Base-by-base conservation (phyloP, 2,888 invertebrate species). In the Drosophila acutilabella region DNA sequence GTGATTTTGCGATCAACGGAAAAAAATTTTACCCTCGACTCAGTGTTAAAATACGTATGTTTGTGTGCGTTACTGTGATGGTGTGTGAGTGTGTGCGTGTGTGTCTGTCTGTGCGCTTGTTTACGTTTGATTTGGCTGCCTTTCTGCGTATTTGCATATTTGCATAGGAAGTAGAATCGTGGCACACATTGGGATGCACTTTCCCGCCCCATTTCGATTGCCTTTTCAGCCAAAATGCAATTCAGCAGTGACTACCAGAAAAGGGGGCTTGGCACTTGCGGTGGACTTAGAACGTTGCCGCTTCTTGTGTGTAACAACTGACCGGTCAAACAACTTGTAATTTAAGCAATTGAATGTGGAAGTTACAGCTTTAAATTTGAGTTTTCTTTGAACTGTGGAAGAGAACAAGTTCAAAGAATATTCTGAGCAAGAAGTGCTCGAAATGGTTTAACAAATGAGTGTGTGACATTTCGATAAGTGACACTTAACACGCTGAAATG, bases 401-500 rank as follows among this genome's bases (percentile, higher is more conserved):
- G 48, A 60, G 18, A 14, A 48, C 60, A 59, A 33, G 50, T 54
- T 64, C 57, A 59, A 72, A 57, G 42, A 44, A 47, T 42, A 38
- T 47, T 23, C 16, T 36, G 47, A 47, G 23, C 13, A 26, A 30
- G 40, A 41, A 16, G 8, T 54, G 40, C 65, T 69, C 33, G 62
- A 80, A 69, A 33, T 53, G 40, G 59, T 52, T 51, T 78, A 68
- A 66, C 84, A 71, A 75, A 74, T 81, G 74, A 66, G 67, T 79
- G 74, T 76, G 71, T 84, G 74, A 79, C 79, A 81, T 79, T 81
- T 80, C 71, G 79, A 79, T 87, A 77, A 76, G 79, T 79, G 69
- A 14, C 61, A 52, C 74, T 81, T 74, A 81, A 71, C 74, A 56
- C 41, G 36, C 65, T 60, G 52, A 67, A 60, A 50, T 18, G 60